phyloP scores from a whole-genome alignment of 2,113 vertebrate species.

The Corythornis cristatus region DNA sequence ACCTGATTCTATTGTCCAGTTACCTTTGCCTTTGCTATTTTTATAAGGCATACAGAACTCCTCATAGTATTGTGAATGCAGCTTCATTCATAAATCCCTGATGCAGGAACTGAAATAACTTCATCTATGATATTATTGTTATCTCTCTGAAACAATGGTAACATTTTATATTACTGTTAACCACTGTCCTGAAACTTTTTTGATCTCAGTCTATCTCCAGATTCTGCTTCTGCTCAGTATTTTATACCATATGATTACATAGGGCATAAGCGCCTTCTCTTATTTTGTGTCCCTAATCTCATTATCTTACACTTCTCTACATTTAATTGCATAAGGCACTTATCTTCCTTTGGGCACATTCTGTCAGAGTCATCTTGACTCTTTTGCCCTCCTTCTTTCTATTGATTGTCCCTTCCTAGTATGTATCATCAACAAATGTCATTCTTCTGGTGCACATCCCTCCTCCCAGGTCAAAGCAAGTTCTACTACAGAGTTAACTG shows the following conservation, averaged over 20 bases:
- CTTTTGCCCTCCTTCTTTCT: constrained; percentile 20
- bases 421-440: background rate
- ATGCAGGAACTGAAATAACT: background rate
- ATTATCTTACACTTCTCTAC: constrained; percentile 56
- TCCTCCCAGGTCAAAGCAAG: background rate
- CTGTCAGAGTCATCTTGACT: background rate
- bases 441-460: background rate
- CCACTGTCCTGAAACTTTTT: background rate
- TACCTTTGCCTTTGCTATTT: background rate
- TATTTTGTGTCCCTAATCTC: constrained; percentile 56
- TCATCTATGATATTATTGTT: background rate
- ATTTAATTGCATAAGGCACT: constrained; percentile 56
- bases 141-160: background rate
- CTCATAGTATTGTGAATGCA: background rate
- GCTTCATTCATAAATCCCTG: background rate
- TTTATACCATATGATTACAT: background rate
- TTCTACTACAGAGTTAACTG: background rate
- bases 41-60: background rate
- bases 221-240: background rate
- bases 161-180: background rate
- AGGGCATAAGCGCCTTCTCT: background rate
- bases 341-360: background rate
- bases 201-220: background rate
- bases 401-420: background rate
- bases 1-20: background rate